Evolutionary conservation across 2,888 invertebrate genomes (phyloP), one percentile per base, ranked within the genome.

Genomic region (Slavum lentiscoides): DNA sequence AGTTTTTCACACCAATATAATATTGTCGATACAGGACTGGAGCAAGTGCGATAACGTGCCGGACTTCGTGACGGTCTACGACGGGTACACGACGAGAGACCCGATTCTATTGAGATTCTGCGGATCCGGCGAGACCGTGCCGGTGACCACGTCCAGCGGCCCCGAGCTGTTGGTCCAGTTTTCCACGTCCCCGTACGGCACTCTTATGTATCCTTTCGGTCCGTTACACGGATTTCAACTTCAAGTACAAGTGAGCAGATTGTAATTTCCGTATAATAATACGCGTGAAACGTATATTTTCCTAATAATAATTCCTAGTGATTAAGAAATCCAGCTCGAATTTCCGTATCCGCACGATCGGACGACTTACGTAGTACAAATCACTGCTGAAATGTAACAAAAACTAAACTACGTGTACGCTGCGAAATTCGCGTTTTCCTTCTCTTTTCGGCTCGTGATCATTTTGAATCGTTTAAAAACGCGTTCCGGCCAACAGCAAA

Each of bases 61-160:
- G 88, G 94, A 94, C 87, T 94, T 94, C 88, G 94, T 95, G 84
- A 94, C 94, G 55, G 91, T 94, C 75, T 95, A 94, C 87, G 94
- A 95, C 85, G 94, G 94, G 61, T 94, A 94, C 86, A 94, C 94
- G 84, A 94, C 94, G 62, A 89, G 94, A 85, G 94, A 95, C 87
- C 94, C 95, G 30, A 91, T 95, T 83, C 91, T 96, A 85, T 88
- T 95, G 84, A 94, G 94, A 88, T 96, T 96, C 87, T 96, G 96
- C 85, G 94, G 95, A 13, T 94, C 95, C 68, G 94, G 94, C 59
- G 86, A 86, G 2, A 93, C 94, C 85, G 90, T 93, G 6, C 95
- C 95, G 17, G 92, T 93, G 85, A 92, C 95, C 55, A 91, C 93
- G 84, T 94, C 94, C 83, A 95, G 94, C 86, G 94, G 95, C 0